Evolutionary conservation across 2,797 vertebrate species (phyloP).

Genomic region (Semaprochilodus insignis): DNA sequence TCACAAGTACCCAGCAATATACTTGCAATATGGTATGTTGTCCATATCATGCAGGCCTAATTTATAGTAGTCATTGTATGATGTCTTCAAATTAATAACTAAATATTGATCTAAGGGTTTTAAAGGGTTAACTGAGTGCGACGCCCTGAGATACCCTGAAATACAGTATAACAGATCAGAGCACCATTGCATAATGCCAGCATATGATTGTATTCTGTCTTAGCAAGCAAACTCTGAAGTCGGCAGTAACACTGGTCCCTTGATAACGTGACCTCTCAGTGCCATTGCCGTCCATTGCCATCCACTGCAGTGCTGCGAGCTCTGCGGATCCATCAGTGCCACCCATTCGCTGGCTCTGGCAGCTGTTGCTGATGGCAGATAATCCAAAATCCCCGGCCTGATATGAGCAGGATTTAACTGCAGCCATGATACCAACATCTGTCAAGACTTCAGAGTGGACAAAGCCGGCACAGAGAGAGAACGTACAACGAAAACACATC

Average conservation of each 20-base stretch:
- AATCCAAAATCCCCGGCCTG: constrained; percentile 79
- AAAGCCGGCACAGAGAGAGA: constrained; percentile 55
- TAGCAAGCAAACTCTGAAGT: neutral
- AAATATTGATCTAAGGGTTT: neutral
- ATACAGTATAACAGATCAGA: neutral
- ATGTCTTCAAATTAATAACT: neutral
- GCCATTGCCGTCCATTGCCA: neutral
- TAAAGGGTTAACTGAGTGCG: neutral
- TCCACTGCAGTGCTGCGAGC: neutral
- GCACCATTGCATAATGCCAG: neutral
- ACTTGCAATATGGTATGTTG: too few relatives aligned
- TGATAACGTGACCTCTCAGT: neutral
- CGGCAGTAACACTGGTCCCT: neutral
- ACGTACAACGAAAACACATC: constrained; percentile 46
- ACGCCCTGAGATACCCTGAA: neutral
- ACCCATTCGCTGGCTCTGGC: constrained; percentile 70
- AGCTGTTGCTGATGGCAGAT: constrained; percentile 81
- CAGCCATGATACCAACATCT: constrained; percentile 79
- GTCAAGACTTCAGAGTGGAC: constrained; percentile 65
- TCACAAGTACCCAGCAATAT: too few relatives aligned
- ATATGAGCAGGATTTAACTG: constrained; percentile 79
- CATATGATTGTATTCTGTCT: constrained; percentile 4
- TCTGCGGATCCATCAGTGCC: constrained; percentile 26
- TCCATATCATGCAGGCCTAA: neutral
- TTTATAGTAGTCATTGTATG: neutral